Conservation (phyloP, 2,888 invertebrate species). For the Cetonia aurata region DNA sequence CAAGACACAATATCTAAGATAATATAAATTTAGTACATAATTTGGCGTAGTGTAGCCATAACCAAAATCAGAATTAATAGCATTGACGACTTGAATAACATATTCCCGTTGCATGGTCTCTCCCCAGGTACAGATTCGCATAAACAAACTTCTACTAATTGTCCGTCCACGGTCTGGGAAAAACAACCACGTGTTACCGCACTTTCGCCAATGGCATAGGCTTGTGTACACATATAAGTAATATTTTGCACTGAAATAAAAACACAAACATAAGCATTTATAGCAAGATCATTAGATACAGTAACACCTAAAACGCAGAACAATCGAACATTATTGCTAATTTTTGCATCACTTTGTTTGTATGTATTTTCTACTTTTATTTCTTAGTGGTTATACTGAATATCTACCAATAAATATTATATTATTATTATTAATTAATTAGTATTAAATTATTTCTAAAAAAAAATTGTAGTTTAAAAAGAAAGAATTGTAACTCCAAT, state of each 20-base stretch:
- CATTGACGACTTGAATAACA: conserved; percentile 3
- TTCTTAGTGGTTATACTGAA: too few species aligned
- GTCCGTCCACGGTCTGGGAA: conserved; percentile 66
- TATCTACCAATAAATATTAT: too few species aligned
- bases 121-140: conserved; percentile 66
- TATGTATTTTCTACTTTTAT: too few species aligned
- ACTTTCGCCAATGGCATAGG: conserved; percentile 67
- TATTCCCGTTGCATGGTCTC: conserved; percentile 66
- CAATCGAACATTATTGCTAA: background rate
- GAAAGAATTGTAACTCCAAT: too few species aligned
- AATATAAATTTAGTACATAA: background rate
- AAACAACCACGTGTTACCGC: conserved; percentile 73
- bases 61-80: conserved; percentile 3
- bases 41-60: too few species aligned
- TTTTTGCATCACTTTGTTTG: too few species aligned
- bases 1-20: background rate
- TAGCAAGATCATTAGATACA: background rate
- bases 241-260: conserved; percentile 74
- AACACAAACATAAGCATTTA: conserved; percentile 10
- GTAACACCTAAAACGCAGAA: background rate
- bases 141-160: conserved; percentile 68
- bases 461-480: too few species aligned
- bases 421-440: too few species aligned
- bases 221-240: conserved; percentile 78
- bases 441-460: too few species aligned